phyloP scores from a whole-genome alignment of 1,140 invertebrate genomes.

The Macrocentrus cingulum region DNA sequence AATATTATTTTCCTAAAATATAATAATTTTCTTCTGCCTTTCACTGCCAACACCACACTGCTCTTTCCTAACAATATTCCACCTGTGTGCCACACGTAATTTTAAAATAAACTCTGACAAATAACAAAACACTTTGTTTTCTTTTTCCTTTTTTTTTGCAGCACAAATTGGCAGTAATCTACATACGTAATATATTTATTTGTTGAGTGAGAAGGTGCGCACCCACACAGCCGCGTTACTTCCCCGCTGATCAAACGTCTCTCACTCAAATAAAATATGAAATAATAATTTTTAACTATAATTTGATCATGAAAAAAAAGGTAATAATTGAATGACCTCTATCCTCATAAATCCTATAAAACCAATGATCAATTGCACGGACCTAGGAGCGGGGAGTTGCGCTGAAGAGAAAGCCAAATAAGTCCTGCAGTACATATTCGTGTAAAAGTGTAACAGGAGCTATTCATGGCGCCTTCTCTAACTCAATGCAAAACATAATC shows the following conservation, averaged over 20 bases:
- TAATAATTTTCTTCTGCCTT: no score
- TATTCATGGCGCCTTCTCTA: no score
- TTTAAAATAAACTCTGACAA: neutral
- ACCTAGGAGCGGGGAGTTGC: slow-evolving; percentile 55
- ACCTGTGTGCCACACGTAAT: neutral
- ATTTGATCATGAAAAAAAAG: slow-evolving; percentile 23
- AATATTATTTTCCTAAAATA: no score
- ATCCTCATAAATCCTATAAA: slow-evolving; percentile 29
- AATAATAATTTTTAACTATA: no score
- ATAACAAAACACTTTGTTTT: slow-evolving; percentile 10
- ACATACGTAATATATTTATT: no score
- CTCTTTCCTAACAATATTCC: slow-evolving; percentile 35
- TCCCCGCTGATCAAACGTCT: no score
- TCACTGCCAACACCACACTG: slow-evolving; percentile 38
- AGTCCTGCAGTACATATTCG: no score
- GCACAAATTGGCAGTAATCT: neutral
- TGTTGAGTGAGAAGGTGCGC: slow-evolving; percentile 47
- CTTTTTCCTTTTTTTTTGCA: neutral
- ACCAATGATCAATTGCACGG: slow-evolving; percentile 31
- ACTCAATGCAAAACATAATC: no score
- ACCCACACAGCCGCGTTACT: slow-evolving; percentile 51
- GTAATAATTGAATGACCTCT: slow-evolving; percentile 26
- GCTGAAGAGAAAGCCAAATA: slow-evolving; percentile 38
- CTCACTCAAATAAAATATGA: no score
- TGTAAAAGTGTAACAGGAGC: no score